Conservation (phyloP, 2,113 vertebrate genomes). For the Anoplopoma fimbria region DNA sequence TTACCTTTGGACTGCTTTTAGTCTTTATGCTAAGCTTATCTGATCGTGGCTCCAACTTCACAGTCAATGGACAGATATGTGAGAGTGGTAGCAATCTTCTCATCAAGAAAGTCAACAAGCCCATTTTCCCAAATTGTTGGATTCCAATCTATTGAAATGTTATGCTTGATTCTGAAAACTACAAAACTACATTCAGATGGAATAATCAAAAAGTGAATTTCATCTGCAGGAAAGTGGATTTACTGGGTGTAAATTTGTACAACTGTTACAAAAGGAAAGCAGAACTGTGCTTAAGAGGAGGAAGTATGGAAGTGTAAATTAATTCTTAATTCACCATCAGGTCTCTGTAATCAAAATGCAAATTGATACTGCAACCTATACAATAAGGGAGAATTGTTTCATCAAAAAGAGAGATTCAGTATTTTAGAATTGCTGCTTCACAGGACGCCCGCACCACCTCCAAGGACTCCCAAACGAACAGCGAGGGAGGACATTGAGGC, state of each 20-base stretch:
- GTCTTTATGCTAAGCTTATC: not conserved
- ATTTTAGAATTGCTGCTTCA: slow-evolving; percentile 28
- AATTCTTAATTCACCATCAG: slow-evolving; percentile 35
- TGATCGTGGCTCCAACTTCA: not conserved
- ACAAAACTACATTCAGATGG: not conserved
- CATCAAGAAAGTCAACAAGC: not conserved
- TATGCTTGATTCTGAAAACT: not conserved
- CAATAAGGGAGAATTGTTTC: slow-evolving; percentile 33
- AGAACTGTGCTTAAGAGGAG: slow-evolving; percentile 3
- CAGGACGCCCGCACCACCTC: slow-evolving; percentile 17
- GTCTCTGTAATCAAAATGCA: slow-evolving; percentile 52
- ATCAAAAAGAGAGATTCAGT: not conserved
- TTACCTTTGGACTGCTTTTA: not conserved
- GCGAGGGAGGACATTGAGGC: slow-evolving; percentile 7
- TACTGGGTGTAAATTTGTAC: not conserved
- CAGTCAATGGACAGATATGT: not conserved
- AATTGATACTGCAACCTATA: slow-evolving; percentile 42
- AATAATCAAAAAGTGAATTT: not conserved
- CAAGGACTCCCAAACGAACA: slow-evolving; percentile 5
- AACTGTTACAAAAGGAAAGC: slow-evolving; percentile 3
- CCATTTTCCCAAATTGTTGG: not conserved
- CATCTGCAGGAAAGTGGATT: not conserved
- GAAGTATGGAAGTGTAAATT: not conserved
- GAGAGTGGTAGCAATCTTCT: not conserved
- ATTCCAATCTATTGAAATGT: not conserved